Evolutionary conservation across 2,113 vertebrate species (phyloP), one percentile per base, ranked within the genome.

Genomic region (Calyptomena viridis): DNA sequence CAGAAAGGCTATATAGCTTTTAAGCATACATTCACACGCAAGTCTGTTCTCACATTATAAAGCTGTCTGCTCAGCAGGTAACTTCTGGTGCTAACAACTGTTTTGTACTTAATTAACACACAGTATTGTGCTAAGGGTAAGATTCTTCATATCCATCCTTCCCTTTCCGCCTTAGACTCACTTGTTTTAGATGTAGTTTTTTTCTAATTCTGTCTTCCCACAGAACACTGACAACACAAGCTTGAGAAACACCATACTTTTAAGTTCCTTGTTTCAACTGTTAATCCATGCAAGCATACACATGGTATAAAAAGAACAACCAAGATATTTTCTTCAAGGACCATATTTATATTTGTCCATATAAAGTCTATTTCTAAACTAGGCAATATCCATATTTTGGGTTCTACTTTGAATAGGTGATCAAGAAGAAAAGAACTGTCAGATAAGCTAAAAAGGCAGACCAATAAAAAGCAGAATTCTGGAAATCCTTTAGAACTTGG

Each of bases 11-110:
- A 58, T 25, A 44, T 0, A 90, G 66, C 27, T 95, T 58, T 75
- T 44, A 83, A 72, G 33, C 25, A n/a, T 12, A 39, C 12, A 20
- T 58, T 90, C 62, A 59, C 8, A 9, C 28, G 47, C 11, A 60
- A 67, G 47, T 13, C 44, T 71, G 28, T 63, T 82, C 44, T 40
- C 58, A 88, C 75, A 81, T 15, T 59, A 42, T 30, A 87, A 85
- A 85, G 62, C 66, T 90, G 71, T 37, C 31, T 74, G 66, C 83
- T 96, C 86, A 90, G 83, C 79, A 94, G 79, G 79, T 82, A 87
- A 62, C 52, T 75, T 90, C 75, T 69, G 78, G 50, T 72, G 42
- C 66, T 84, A 87, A 47, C 82, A 87, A 92, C 86, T 74, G 40
- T 8, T 90, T 30, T 44, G 40, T 53, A 33, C 55, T 84, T 75